A percentile compares a stretch with the other conserved stretches of the same genome.
These are phyloP conservation scores for Acrobasis repandana DNA, from an alignment of 2,888 invertebrate genomes.

Conservation along the genomic window DNA sequence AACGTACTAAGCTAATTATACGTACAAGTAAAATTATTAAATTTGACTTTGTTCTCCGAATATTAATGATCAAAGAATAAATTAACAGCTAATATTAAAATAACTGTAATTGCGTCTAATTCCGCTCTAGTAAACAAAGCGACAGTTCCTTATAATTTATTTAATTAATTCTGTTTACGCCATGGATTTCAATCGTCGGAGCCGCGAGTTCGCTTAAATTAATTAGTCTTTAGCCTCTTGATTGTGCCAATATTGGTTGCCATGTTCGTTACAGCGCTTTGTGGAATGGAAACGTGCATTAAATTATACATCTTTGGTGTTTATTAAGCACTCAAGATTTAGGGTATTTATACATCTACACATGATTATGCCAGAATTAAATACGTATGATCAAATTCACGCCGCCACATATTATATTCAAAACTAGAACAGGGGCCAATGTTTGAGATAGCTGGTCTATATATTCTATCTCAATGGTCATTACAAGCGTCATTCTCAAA, in stretches of 20 bases:
- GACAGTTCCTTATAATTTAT: slow-evolving; percentile 19
- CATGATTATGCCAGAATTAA: too few relatives aligned
- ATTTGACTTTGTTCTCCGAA: background rate
- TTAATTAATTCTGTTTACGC: slow-evolving; percentile 11
- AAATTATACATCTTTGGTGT: slow-evolving; percentile 20
- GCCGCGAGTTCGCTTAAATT: slow-evolving; percentile 26
- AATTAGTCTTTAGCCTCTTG: slow-evolving; percentile 28
- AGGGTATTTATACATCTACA: too few relatives aligned
- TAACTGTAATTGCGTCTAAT: slow-evolving; percentile 14
- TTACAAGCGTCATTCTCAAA: too few relatives aligned
- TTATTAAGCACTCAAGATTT: background rate
- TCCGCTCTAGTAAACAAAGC: slow-evolving; percentile 14
- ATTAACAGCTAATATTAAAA: slow-evolving; percentile 17
- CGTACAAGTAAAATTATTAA: background rate
- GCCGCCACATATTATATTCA: too few relatives aligned
- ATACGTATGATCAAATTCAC: too few relatives aligned
- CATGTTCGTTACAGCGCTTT: slow-evolving; percentile 25
- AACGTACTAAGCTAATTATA: too few relatives aligned
- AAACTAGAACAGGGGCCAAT: too few relatives aligned
- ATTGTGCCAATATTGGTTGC: slow-evolving; percentile 27
- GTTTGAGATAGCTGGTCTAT: too few relatives aligned
- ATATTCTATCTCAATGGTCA: too few relatives aligned
- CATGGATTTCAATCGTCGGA: slow-evolving; percentile 18
- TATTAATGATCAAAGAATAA: slow-evolving; percentile 8
- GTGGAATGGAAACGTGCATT: slow-evolving; percentile 23